Base-by-base conservation (phyloP, 2,113 vertebrate species). In the Fulmarus glacialis region DNA sequence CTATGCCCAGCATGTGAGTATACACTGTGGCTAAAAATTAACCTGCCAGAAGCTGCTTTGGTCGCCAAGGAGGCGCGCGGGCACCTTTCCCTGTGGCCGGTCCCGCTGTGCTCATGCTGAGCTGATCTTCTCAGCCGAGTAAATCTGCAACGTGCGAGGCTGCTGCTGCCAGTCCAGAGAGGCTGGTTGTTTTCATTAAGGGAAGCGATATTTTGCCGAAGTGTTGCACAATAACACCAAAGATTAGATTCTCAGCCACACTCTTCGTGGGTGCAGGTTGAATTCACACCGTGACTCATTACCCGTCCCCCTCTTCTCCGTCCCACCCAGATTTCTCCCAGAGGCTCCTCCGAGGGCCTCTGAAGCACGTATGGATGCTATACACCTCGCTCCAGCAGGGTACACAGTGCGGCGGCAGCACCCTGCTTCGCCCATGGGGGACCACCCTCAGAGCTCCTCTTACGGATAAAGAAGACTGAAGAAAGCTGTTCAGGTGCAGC, bases 91-190 rank as follows among this genome's bases (percentile, higher is more conserved):
- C 68, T 3, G 0, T 11, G 24, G 34, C 56, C 7, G 6, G 36
- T 58, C 45, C 30, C 0, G 0, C 67, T 21, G 59, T 21, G 45
- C 47, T 72, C 1, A 0, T 12, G 32, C 34, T 43, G 55, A 48
- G 24, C 59, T 8, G 10, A 13, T 82, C 38, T 47, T 43, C 58
- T 87, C 11, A 0, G 24, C 45, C 0, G 0, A 15, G 64, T 21
- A 56, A 34, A 52, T 48, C n/a, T 8, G 1, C 36, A 53, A 15
- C 0, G 0, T 0, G 0, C 1, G 12, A 64, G 63, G 45, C 29
- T 79, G 77, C n/a, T 2, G 0, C 52, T 63, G 56, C 58, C 1
- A 0, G 36, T 24, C 63, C 29, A 8, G 42, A 43, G 18, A 9
- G 2, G 4, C 52, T 67, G 42, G 32, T 23, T 24, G 40, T 60